phyloP scores from a whole-genome alignment of 2,888 invertebrate genomes.

The Homarus gammarus region DNA sequence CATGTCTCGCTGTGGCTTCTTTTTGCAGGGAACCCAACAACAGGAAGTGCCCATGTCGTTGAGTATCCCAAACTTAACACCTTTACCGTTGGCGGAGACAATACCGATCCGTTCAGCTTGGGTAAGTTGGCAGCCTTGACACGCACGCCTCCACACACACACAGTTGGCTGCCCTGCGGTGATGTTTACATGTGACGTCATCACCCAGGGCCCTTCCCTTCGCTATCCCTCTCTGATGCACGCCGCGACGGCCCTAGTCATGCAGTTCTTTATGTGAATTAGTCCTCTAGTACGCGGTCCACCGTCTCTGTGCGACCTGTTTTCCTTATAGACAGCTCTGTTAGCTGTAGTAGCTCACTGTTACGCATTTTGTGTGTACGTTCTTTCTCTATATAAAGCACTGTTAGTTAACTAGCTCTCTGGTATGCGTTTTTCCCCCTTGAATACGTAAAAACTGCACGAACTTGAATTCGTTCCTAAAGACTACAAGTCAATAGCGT shows the following conservation, averaged over 20 bases:
- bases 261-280: no score
- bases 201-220: constrained; percentile 22
- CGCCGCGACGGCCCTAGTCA: constrained; percentile 1
- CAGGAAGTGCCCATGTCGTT: constrained; percentile 60
- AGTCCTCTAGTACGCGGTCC: no score
- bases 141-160: background rate
- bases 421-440: no score
- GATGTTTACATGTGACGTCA: constrained; percentile 35
- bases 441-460: no score
- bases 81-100: constrained; percentile 68
- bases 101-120: constrained; percentile 58
- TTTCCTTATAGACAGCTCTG: no score
- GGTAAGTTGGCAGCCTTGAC: constrained; percentile 60
- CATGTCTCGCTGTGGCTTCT: constrained; percentile 66
- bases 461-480: no score
- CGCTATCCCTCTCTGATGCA: constrained; percentile 46
- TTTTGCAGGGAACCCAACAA: constrained; percentile 56
- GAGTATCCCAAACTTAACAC: constrained; percentile 71
- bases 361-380: no score
- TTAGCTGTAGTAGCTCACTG: no score
- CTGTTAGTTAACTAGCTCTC: no score
- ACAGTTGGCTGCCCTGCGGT: constrained; percentile 29
- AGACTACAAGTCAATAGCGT: no score
- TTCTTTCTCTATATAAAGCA: no score
- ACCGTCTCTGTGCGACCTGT: no score